Conservation (phyloP, 2,888 invertebrate species). For the Euzophera pinguis region DNA sequence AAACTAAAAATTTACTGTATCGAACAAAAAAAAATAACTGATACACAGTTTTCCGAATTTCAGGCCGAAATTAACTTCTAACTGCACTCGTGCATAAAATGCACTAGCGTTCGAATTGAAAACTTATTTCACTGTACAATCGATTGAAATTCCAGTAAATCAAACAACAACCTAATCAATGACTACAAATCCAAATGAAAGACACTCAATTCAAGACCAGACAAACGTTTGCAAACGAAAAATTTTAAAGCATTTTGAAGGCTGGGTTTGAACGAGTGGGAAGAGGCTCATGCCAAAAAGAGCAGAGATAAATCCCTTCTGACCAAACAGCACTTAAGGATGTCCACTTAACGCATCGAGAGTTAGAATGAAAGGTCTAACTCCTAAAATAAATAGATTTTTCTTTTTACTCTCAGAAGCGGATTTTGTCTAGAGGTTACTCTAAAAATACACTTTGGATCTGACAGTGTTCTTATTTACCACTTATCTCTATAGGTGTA, state of each 20-base stretch:
- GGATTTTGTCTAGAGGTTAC: conserved; percentile 24
- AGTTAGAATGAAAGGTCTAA: conserved; percentile 53
- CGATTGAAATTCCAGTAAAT: not conserved
- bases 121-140: too few relatives aligned
- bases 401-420: conserved; percentile 43
- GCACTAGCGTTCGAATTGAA: too few relatives aligned
- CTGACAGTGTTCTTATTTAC: not conserved
- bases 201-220: conserved; percentile 23
- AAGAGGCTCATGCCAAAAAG: conserved; percentile 59
- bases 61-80: too few relatives aligned
- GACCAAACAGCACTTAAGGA: conserved; percentile 74
- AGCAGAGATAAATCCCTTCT: conserved; percentile 75
- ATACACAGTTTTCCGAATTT: too few relatives aligned
- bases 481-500: too few relatives aligned
- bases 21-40: too few relatives aligned
- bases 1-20: too few relatives aligned
- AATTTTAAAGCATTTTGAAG: conserved; percentile 50
- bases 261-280: conserved; percentile 65
- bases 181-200: conserved; percentile 18
- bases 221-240: conserved; percentile 30
- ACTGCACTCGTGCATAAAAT: too few relatives aligned
- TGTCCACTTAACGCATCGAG: conserved; percentile 65
- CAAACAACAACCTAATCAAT: not conserved
- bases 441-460: not conserved
- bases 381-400: conserved; percentile 62